phyloP scores from a whole-genome alignment of 2,797 vertebrate species.

The Xerus rutilus region DNA sequence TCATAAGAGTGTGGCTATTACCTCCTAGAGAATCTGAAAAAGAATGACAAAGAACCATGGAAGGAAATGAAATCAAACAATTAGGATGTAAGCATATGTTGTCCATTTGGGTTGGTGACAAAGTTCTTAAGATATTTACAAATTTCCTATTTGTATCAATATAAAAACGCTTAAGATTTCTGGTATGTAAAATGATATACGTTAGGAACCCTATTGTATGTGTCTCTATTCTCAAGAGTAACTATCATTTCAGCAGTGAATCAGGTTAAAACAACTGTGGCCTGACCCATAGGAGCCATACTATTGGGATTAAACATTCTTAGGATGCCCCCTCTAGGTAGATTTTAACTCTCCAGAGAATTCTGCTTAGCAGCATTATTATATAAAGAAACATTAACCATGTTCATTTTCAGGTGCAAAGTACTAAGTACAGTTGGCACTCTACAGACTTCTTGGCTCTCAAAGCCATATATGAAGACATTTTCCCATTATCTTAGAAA shows the following conservation, averaged over 20 bases:
- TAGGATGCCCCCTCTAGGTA: constrained; percentile 61
- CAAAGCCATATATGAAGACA: constrained; percentile 36
- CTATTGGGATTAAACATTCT: constrained; percentile 54
- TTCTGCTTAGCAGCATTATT: constrained; percentile 54
- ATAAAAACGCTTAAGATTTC: constrained; percentile 61
- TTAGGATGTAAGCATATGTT: neutral
- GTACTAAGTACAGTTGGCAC: constrained; percentile 42
- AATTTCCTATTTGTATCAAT: constrained; percentile 28
- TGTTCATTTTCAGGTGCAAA: constrained; percentile 63
- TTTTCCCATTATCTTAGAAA: constrained; percentile 59
- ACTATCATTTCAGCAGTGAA: constrained; percentile 40
- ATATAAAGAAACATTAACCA: constrained; percentile 52
- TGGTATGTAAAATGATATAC: neutral
- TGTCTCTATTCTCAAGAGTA: constrained; percentile 21
- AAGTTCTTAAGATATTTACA: constrained; percentile 21
- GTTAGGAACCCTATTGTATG: constrained; percentile 21
- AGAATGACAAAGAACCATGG: constrained; percentile 41
- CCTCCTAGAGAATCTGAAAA: constrained; percentile 96
- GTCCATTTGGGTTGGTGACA: neutral
- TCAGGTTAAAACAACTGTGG: constrained; percentile 57
- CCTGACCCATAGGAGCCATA: neutral
- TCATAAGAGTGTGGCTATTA: constrained; percentile 98
- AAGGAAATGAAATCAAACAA: constrained; percentile 32
- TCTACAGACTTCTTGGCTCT: constrained; percentile 51
- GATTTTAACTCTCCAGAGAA: constrained; percentile 61